Evolutionary conservation across 1,140 invertebrate species (phyloP).

Genomic region (Hylaeus volcanicus): DNA sequence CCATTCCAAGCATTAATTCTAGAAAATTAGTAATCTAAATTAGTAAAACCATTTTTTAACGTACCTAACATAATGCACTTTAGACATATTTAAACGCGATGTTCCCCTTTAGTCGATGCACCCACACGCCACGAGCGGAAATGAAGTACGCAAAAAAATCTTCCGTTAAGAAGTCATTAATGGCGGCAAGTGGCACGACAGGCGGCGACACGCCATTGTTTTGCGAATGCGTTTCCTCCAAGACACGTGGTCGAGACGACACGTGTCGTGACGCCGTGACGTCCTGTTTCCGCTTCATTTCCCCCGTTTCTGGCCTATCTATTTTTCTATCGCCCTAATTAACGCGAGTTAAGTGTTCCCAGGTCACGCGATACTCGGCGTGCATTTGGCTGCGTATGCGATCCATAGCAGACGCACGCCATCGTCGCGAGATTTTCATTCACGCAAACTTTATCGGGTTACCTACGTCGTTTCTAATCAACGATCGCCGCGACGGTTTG

Average conservation of each 20-base stretch:
- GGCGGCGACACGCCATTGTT: constrained; percentile 13
- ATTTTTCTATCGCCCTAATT: constrained; percentile 51
- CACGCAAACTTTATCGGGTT: constrained; percentile 50
- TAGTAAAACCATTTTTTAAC: too few relatives aligned
- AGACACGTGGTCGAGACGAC: constrained; percentile 51
- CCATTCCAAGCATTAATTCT: too few relatives aligned
- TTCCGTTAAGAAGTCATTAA: constrained; percentile 18
- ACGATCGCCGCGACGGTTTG: constrained; percentile 19
- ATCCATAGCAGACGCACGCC: background rate
- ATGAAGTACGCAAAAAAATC: background rate
- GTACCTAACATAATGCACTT: too few relatives aligned
- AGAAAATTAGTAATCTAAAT: too few relatives aligned
- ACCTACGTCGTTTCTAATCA: constrained; percentile 33
- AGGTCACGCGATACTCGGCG: constrained; percentile 49
- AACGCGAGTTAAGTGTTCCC: constrained; percentile 56
- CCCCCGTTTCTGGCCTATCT: constrained; percentile 33
- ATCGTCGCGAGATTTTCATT: constrained; percentile 43
- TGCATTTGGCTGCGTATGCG: constrained; percentile 18
- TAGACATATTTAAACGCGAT: too few relatives aligned
- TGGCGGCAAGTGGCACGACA: background rate
- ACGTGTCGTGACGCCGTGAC: constrained; percentile 61
- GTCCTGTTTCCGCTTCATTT: constrained; percentile 53
- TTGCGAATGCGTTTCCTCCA: constrained; percentile 16
- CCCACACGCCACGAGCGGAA: background rate
- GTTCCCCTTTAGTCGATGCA: background rate